A percentile compares a stretch with the other conserved stretches of the same genome.
Evolutionary conservation across 2,888 invertebrate genomes (phyloP).

Genomic region (Cotesia congregata): DNA sequence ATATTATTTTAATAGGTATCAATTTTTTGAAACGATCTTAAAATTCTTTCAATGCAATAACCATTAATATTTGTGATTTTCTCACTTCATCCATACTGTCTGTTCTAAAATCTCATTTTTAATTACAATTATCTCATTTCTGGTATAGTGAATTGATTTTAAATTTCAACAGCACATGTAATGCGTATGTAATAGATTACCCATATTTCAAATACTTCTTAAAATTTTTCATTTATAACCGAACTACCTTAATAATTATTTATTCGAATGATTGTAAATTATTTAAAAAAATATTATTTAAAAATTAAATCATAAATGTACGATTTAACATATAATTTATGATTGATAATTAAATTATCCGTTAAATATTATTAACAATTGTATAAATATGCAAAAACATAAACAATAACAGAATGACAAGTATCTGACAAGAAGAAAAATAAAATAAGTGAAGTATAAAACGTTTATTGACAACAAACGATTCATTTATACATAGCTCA

Average conservation of each 20-base stretch:
- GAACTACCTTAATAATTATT: not conserved
- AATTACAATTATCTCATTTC: no score
- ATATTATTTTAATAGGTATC: no score
- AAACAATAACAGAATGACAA: slow-evolving; percentile 21
- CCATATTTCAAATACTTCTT: no score
- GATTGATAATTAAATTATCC: not conserved
- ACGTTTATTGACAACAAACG: slow-evolving; percentile 54
- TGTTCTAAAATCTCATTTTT: no score
- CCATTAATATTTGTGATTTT: no score
- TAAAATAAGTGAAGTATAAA: slow-evolving; percentile 49
- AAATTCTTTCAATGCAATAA: no score
- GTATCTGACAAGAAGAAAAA: slow-evolving; percentile 18
- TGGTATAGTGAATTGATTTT: no score
- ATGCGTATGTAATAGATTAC: no score
- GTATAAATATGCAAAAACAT: slow-evolving; percentile 23
- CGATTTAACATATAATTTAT: not conserved
- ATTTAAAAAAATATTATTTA: not conserved
- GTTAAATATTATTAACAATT: not conserved
- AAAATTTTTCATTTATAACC: no score
- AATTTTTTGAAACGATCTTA: no score
- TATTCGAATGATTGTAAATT: not conserved
- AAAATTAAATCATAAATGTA: not conserved
- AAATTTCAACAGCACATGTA: no score
- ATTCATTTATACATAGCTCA: slow-evolving; percentile 51
- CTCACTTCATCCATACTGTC: no score